Evolutionary conservation across 2,113 vertebrate genomes (phyloP), one percentile per base, ranked within the genome.

Genomic region (Ceyx margarethae): DNA sequence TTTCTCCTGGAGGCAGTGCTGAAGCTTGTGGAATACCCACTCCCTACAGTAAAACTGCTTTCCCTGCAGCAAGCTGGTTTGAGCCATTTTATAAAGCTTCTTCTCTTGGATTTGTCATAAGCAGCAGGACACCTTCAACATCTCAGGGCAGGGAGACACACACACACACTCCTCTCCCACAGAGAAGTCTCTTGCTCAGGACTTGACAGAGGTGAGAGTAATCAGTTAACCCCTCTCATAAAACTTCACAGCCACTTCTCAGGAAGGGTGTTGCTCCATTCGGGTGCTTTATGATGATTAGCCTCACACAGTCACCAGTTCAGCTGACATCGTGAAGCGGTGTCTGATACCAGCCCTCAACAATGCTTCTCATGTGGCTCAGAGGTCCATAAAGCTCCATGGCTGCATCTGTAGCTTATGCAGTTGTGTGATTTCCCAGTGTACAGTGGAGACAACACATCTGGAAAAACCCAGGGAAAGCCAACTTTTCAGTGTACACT

Each of bases 11-110:
- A 99, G 98, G 97, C 99, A 99, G 78, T 99, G 99, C 97, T 99
- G 99, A 96, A 99, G 98, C 98, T 99, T 99, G 93, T 99, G 99
- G 98, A 99, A 99, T 95, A 99, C 99, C 99, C 99, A 99, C 96
- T 99, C 99, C 95, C 99, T 97, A 97, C 99, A 99, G 97, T 99
- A 99, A 96, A 99, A 99, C 89, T 98, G 99, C 85, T 99, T 99
- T 87, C 99, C 99, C 97, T 99, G 98, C 96, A 99, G 98, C 96
- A 99, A 98, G 97, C 99, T 99, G 82, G 98, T 99, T 95, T 99
- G 99, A 95, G 99, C 98, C 99, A 99, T 99, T 96, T 97, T 98
- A 97, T 90, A 96, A 94, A 95, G 97, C 97, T 95, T 97, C 96
- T 97, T 97, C 97, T 97, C 93, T 89, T 89, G 94, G 96, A 81